Evolutionary conservation across 2,113 vertebrate genomes (phyloP).

Genomic region (Oreochromis tanganicae): DNA sequence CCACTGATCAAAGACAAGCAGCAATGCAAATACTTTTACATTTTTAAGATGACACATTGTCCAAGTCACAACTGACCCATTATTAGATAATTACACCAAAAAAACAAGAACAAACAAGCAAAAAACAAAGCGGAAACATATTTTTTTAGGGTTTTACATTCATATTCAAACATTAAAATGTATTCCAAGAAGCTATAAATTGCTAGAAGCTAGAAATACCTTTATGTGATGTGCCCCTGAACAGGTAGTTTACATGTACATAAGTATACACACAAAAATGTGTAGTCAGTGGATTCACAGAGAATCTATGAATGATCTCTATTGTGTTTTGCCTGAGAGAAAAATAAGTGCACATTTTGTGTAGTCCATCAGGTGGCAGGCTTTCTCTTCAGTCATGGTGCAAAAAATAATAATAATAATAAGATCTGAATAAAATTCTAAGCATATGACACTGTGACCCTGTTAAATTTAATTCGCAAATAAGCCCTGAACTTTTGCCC

Average conservation of each 20-base stretch:
- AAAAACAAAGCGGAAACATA: background rate
- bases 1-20: background rate
- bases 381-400: background rate
- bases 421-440: background rate
- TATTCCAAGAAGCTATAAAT: background rate
- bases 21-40: background rate
- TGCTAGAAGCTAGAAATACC: background rate
- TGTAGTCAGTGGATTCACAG: background rate
- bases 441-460: background rate
- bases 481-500: background rate
- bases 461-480: background rate
- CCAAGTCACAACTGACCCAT: background rate
- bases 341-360: background rate
- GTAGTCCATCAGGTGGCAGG: slow-evolving; percentile 49
- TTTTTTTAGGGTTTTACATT: background rate
- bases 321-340: background rate
- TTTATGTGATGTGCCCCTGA: background rate
- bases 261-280: background rate
- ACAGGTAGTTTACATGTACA: background rate
- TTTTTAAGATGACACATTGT: background rate
- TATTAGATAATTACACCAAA: background rate
- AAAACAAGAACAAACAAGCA: background rate
- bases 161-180: background rate
- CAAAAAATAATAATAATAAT: background rate
- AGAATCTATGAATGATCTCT: background rate